Percentiles rank a stretch among this genome's conserved stretches.
Conservation (phyloP, 2,888 invertebrate genomes). For the Saturnia pavonia region DNA sequence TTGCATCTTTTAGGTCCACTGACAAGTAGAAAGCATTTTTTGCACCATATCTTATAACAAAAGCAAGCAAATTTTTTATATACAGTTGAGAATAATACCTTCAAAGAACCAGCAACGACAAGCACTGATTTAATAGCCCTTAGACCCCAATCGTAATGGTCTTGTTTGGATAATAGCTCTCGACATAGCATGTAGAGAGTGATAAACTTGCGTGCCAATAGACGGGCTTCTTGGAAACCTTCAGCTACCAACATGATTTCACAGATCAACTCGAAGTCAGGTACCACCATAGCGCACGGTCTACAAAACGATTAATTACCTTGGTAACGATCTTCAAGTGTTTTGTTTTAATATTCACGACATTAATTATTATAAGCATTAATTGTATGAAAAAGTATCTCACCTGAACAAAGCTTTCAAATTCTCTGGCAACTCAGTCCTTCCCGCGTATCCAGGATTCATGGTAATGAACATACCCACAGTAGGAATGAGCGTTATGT, state of each 20-base stretch:
- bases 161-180: conserved; percentile 95
- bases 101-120: conserved; percentile 95
- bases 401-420: conserved; percentile 84
- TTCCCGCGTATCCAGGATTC: conserved; percentile 97
- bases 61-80: background rate
- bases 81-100: conserved; percentile 68
- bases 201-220: conserved; percentile 96
- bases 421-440: conserved; percentile 94
- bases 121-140: conserved; percentile 97
- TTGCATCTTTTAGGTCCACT: too few species aligned
- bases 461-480: conserved; percentile 97
- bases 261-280: conserved; percentile 97
- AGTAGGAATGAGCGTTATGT: conserved; percentile 87
- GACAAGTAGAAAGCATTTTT: too few species aligned
- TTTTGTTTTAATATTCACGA: background rate
- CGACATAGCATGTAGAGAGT: conserved; percentile 94
- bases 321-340: background rate
- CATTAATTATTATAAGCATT: too few species aligned
- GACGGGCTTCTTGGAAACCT: conserved; percentile 95
- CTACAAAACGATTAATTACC: conserved; percentile 60
- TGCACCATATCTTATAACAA: background rate
- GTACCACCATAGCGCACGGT: conserved; percentile 98
- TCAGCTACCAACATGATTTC: conserved; percentile 98
- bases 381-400: background rate
- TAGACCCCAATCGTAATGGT: conserved; percentile 98